Base-by-base conservation (phyloP, 2,113 vertebrate genomes). In the Eulacestoma nigropectus region DNA sequence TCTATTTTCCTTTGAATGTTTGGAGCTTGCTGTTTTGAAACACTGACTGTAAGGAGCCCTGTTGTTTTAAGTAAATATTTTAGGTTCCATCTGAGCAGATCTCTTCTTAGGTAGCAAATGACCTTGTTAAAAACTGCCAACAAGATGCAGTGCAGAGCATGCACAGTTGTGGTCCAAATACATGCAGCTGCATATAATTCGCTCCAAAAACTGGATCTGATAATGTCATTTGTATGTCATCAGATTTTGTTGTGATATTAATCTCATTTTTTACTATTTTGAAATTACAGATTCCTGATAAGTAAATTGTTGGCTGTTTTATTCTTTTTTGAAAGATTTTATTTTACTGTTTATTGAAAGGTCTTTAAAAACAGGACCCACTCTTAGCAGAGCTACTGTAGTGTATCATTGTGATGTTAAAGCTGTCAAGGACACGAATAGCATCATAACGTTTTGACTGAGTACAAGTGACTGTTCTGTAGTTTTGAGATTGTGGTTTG, bases 1-100 rank as follows among this genome's bases (percentile, higher is more conserved):
- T 82, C 25, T 77, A 13, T 67, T 69, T 91, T 56, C 23, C 35
- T 90, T 55, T 39, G 16, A 77, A 33, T 55, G 52, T 77, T 85
- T 89, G 42, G 41, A 75, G 23, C 37, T 65, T 86, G 19, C 47
- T 74, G 55, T 59, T 83, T 13, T 52, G 50, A 83, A 83, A 83
- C 62, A 59, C 25, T 85, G 70, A 27, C 47, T 90, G 13, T 60
- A 53, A 63, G 86, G 52, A 83, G 20, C 22, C 55, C 32, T 63
- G 52, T 80, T 85, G 67, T 84, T 94, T 91, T 79, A 87, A 73
- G 67, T 81, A 91, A 96, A 81, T 89, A 84, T 72, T 84, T 86
- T 72, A 41, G n/a, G 57, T 80, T 88, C 62, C 26, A 10, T 63
- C 35, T 72, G 39, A 76, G 47, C 21, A 60, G 46, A 75, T 75